Evolutionary conservation across 1,140 invertebrate genomes (phyloP).

Genomic region (Tenebrio molitor): DNA sequence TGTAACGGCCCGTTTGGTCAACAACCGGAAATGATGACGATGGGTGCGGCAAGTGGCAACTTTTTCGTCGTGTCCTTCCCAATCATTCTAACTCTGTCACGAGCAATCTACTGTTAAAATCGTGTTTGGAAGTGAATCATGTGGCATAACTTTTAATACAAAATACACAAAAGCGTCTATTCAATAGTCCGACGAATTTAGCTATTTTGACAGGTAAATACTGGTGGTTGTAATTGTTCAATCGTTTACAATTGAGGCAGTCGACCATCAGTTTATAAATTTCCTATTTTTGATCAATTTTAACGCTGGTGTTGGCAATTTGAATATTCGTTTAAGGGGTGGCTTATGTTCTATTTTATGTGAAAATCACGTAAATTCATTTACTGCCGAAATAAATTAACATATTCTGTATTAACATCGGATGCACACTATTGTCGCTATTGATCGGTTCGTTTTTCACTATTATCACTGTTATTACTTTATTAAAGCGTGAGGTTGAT

Average conservation of each 20-base stretch:
- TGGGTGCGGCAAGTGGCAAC: too few species aligned
- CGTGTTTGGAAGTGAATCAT: too few species aligned
- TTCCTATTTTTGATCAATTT: constrained; percentile 22
- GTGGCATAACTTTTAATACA: too few species aligned
- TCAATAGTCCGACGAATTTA: neutral
- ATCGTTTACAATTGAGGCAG: constrained; percentile 5
- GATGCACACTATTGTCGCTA: neutral
- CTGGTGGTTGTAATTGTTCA: neutral
- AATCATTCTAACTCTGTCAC: too few species aligned
- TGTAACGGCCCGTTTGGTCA: too few species aligned
- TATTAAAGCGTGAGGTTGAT: too few species aligned
- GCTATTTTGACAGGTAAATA: neutral
- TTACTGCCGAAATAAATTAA: neutral
- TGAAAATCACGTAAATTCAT: constrained; percentile 4
- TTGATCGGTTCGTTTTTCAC: neutral
- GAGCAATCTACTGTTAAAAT: too few species aligned
- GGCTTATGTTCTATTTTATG: constrained; percentile 21
- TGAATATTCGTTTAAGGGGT: constrained; percentile 7
- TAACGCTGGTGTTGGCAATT: neutral
- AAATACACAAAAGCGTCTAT: too few species aligned
- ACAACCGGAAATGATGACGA: too few species aligned
- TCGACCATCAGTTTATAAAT: neutral
- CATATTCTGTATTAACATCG: neutral
- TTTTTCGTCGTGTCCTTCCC: too few species aligned
- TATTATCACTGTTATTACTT: too few species aligned